Base-by-base conservation (phyloP, 2,113 vertebrate species). In the Ranitomeya imitator region DNA sequence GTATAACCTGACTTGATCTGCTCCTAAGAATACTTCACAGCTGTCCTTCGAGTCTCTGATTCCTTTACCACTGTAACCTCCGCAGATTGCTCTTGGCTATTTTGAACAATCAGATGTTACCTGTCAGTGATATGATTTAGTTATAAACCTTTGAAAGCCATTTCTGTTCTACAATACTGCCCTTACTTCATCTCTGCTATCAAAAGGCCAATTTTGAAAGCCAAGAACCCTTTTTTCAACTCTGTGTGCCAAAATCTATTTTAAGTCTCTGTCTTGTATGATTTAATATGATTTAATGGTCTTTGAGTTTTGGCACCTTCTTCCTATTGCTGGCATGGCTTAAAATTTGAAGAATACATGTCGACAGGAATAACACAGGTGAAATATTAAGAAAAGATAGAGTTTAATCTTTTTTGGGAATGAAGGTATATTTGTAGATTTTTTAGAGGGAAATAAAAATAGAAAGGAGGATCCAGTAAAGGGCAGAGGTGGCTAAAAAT, bases 1-100 rank as follows among this genome's bases (percentile, higher is more conserved):
- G 37, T 45, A 52, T 54, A 78, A 67, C n/a, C 57, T 63, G 55
- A 63, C 85, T 73, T 63, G 19, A 59, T 76, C 16, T 77, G 73
- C 71, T 65, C 74, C 74, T 74, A 86, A 79, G 85, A 7, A 21
- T 59, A 79, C 59, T 79, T 86, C 21, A n/a, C 85, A 61, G 60
- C 78, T 86, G 16, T 65, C 59, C 65, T 52, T 37, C 12, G 54
- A 61, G 60, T 19, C 37, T 31, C 15, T 19, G 23, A 61, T 71
- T 86, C 19, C 51, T 86, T 79, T 79, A 31, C 77, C 80, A 5
- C n/a, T 10, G 23, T 86, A 63, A 86, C 76, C 76, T 57, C 23
- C 21, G 79, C 61, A 86, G 76, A 79, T 16, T 57, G 76, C 76
- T 86, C 85, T 79, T 67, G 60, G 85, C 85, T 67, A 86, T 79